Conservation (phyloP, 2,797 vertebrate genomes). For the Leucoraja ocellata region DNA sequence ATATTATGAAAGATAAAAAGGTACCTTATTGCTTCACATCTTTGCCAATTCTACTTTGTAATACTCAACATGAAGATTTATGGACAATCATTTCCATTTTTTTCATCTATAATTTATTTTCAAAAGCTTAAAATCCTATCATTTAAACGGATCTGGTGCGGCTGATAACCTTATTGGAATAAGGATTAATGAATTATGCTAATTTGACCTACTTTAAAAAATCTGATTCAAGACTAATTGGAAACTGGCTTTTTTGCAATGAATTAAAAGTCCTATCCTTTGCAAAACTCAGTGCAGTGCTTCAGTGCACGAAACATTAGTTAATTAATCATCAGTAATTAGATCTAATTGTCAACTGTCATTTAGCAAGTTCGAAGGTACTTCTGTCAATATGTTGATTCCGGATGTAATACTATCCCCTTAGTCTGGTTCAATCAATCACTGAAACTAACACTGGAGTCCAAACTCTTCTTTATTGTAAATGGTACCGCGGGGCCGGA, state of each 20-base stretch:
- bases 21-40: neutral
- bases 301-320: neutral
- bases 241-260: neutral
- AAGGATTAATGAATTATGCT: constrained; percentile 37
- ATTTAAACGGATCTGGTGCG: neutral
- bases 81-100: constrained; percentile 2
- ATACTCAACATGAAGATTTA: neutral
- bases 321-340: constrained; percentile 11
- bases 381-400: neutral
- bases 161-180: constrained; percentile 17
- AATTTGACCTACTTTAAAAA: constrained; percentile 36
- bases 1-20: neutral
- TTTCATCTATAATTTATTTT: neutral
- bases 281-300: neutral
- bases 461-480: no score
- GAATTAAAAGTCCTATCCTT: constrained; percentile 18
- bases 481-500: no score
- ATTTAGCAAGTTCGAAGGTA: constrained; percentile 7
- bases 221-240: constrained; percentile 31
- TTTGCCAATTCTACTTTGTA: neutral
- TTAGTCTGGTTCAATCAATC: no score
- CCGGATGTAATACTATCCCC: no score
- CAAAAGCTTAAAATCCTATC: neutral
- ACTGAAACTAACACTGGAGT: no score
- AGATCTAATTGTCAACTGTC: neutral